These are phyloP conservation scores for Rhinolophus ferrumequinum DNA, from an alignment of 2,113 vertebrate species.

Conservation along the genomic window DNA sequence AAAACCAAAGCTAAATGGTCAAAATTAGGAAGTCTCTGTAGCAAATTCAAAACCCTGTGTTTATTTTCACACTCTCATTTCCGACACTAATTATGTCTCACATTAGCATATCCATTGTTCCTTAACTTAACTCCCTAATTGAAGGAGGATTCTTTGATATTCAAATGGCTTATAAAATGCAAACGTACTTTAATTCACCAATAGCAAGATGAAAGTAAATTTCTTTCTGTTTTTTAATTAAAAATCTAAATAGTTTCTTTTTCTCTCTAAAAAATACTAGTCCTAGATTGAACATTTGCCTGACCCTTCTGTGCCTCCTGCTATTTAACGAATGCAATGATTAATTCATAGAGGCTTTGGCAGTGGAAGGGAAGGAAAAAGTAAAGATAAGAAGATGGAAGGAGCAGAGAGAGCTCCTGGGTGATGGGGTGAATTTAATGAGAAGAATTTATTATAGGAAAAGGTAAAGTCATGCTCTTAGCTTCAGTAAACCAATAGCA, in stretches of 20 bases:
- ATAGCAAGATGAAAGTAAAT: slow-evolving; percentile 18
- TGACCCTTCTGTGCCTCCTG: neutral
- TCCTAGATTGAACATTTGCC: neutral
- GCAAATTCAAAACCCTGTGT: neutral
- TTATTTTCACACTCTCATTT: neutral
- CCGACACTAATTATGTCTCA: neutral
- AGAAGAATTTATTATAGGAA: neutral
- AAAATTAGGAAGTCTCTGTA: neutral
- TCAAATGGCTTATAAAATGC: neutral
- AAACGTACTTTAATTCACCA: neutral
- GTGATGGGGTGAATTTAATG: neutral
- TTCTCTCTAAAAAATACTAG: neutral
- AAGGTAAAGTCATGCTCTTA: neutral
- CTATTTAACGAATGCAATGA: neutral
- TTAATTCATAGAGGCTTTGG: neutral
- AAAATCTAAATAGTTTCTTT: neutral
- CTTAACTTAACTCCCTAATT: neutral
- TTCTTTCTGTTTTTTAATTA: neutral
- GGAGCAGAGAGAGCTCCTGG: neutral
- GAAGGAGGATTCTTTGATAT: neutral
- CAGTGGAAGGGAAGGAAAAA: neutral
- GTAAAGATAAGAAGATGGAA: neutral
- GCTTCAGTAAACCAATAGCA: neutral
- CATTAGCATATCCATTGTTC: neutral
- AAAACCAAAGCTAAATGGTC: neutral